phyloP scores from a whole-genome alignment of 2,888 invertebrate species.

The Aphidoletes aphidimyza region DNA sequence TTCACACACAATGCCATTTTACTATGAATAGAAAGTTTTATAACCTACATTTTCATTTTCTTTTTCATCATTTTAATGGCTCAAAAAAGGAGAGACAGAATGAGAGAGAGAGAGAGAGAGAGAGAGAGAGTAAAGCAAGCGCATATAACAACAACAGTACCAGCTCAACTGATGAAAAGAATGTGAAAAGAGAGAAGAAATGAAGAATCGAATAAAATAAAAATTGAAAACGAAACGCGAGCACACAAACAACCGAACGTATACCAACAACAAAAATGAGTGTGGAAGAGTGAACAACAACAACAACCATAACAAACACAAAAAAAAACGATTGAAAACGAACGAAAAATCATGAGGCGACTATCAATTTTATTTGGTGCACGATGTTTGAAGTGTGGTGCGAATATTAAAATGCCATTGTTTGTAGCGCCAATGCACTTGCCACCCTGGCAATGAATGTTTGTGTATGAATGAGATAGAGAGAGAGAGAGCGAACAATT shows the following conservation, averaged over 20 bases:
- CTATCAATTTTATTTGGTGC: constrained; percentile 46
- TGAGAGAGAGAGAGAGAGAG: background rate
- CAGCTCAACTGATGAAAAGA: too few relatives aligned
- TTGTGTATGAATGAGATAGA: background rate
- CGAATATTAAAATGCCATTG: constrained; percentile 48
- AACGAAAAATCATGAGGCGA: constrained; percentile 2
- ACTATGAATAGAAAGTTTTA: constrained; percentile 49
- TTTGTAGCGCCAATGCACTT: constrained; percentile 6
- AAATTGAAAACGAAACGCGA: too few relatives aligned
- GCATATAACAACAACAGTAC: too few relatives aligned
- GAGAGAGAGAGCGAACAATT: background rate
- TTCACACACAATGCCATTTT: constrained; percentile 38
- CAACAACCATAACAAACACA: background rate
- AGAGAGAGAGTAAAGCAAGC: too few relatives aligned
- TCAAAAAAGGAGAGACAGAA: background rate
- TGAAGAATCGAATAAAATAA: too few relatives aligned
- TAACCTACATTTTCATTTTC: constrained; percentile 31
- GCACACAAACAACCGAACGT: too few relatives aligned
- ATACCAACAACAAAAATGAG: too few relatives aligned
- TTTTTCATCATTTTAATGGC: constrained; percentile 11
- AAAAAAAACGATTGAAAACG: background rate
- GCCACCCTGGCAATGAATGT: too few relatives aligned
- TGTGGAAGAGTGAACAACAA: background rate
- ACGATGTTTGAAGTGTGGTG: constrained; percentile 11
- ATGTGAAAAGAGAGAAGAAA: too few relatives aligned